Base-by-base conservation (phyloP, 1,140 invertebrate genomes). In the Tetramorium parvispinum region DNA sequence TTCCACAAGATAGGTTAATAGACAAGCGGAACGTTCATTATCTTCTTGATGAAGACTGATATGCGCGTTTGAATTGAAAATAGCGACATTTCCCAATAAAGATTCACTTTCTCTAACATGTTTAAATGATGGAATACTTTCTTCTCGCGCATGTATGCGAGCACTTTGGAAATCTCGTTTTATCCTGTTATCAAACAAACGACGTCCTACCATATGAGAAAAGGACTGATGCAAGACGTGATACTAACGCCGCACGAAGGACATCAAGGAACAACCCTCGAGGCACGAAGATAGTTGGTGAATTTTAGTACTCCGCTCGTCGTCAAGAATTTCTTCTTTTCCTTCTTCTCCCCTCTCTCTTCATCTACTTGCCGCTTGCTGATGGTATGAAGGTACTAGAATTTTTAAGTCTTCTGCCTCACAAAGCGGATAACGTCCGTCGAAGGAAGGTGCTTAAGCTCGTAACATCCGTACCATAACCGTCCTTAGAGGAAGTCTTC, bases 341-440 rank as follows among this genome's bases (percentile, higher is more conserved):
- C 27, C n/a, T 73, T 13, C 13, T 21, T 2, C 16, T 11, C n/a
- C 43, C 3, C 3, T 43, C 37, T 24, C 43, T 79, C 63, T 81
- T 37, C 46, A 24, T 86, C 63, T 53, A 43, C 16, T 61, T 83
- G 51, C 49, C 13, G 32, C 24, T 57, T 46, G 75, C 59, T 66
- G 68, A 66, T 65, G 77, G 27, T 61, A 76, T 16, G 68, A 65
- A 82, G 85, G 43, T 86, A 82, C 86, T 87, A 71, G 86, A 93
- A 94, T 93, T 93, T 93, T 92, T 90, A 91, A 93, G 89, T 89
- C 91, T 93, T 93, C 91, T 86, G 85, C 89, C 85, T 91, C 92
- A 91, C 92, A 92, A 93, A 93, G 85, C 93, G 87, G 92, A 94
- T 90, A 91, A 91, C 90, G 85, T 85, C 85, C 87, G 76, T 76